Conservation (phyloP, 2,113 vertebrate genomes). For the Apteryx owenii region DNA sequence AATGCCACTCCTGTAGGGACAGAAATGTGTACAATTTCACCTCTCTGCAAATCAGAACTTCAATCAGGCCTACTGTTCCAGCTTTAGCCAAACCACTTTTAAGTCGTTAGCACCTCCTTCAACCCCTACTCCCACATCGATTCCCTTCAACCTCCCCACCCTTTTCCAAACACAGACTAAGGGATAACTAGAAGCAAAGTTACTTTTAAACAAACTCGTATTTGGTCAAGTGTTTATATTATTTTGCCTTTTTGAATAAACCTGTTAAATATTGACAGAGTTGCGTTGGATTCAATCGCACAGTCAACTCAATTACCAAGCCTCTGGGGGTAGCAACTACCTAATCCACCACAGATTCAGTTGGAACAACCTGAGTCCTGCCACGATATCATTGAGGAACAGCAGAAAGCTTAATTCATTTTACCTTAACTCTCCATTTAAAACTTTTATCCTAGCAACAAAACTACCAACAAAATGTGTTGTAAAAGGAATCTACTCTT, state of each 20-base stretch:
- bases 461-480: background rate
- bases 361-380: accelerated
- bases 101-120: background rate
- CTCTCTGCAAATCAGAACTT: background rate
- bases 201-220: background rate
- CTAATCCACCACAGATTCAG: background rate
- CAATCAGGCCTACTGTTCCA: background rate
- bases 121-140: background rate
- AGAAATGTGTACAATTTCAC: background rate
- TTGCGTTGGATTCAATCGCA: background rate
- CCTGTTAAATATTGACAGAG: background rate
- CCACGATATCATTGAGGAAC: background rate
- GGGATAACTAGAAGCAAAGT: background rate
- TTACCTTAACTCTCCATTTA: background rate
- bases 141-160: too few species aligned
- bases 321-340: background rate
- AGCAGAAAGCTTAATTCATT: background rate
- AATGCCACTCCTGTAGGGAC: background rate
- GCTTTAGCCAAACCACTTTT: background rate
- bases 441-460: background rate
- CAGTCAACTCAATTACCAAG: background rate
- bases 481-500: background rate
- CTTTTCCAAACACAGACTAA: background rate
- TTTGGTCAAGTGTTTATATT: background rate
- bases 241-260: background rate